Percentiles rank a stretch among this genome's conserved stretches.
Evolutionary conservation across 2,797 vertebrate genomes (phyloP).

Genomic region (Onychomys arenicola): DNA sequence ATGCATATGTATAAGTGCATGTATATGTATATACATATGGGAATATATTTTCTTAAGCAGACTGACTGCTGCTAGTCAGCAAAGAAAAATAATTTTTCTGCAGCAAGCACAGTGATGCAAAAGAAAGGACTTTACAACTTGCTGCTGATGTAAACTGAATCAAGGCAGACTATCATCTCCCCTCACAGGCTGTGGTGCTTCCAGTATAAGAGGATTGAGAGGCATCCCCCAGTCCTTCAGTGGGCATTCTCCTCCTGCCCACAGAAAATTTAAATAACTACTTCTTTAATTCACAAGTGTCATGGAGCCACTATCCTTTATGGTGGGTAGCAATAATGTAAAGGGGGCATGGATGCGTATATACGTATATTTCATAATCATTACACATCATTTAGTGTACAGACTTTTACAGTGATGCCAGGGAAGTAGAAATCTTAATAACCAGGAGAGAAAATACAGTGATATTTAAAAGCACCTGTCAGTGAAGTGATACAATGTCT

Average conservation of each 20-base stretch:
- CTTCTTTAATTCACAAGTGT: neutral
- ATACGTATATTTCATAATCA: neutral
- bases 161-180: neutral
- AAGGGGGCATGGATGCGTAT: neutral
- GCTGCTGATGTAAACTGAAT: neutral
- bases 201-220: neutral
- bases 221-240: neutral
- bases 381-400: neutral
- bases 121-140: conserved; percentile 21
- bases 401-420: neutral
- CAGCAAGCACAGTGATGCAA: neutral
- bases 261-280: neutral
- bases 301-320: neutral
- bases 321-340: neutral
- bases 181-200: neutral
- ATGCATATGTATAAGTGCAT: neutral
- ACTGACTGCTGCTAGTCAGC: neutral
- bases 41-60: conserved; percentile 50
- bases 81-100: conserved; percentile 46
- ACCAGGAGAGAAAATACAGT: neutral
- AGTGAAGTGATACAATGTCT: conserved; percentile 24
- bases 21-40: neutral
- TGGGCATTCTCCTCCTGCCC: conserved; percentile 32
- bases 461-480: conserved; percentile 26
- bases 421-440: conserved; percentile 24